Conservation (phyloP, 2,888 invertebrate species). For the Thecocarcelia acutangulata region DNA sequence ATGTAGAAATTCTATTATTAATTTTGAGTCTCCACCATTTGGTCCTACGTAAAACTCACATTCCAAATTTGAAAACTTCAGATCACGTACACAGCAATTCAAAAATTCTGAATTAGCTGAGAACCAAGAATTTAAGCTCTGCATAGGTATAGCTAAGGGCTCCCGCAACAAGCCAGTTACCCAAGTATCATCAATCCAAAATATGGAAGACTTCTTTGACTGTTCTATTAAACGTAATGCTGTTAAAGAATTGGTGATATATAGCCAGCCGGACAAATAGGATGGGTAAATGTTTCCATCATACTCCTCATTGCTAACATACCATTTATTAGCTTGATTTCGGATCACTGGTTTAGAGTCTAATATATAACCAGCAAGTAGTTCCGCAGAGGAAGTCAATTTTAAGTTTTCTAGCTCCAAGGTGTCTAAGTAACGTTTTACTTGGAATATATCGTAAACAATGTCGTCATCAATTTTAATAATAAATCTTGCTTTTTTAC, state of each 20-base stretch:
- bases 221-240: slow-evolving; percentile 84
- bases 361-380: slow-evolving; percentile 86
- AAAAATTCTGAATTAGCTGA: slow-evolving; percentile 87
- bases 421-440: slow-evolving; percentile 82
- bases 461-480: slow-evolving; percentile 93
- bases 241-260: slow-evolving; percentile 87
- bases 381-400: slow-evolving; percentile 76
- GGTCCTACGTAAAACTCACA: slow-evolving; percentile 89
- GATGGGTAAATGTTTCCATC: slow-evolving; percentile 85
- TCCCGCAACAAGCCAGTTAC: slow-evolving; percentile 90
- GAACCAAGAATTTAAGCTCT: slow-evolving; percentile 85
- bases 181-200: slow-evolving; percentile 96
- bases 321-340: slow-evolving; percentile 89
- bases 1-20: slow-evolving; percentile 86
- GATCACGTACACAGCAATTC: slow-evolving; percentile 87
- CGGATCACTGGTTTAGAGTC: slow-evolving; percentile 86
- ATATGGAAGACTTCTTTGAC: slow-evolving; percentile 85
- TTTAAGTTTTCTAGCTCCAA: slow-evolving; percentile 77
- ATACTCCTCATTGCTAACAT: slow-evolving; percentile 87
- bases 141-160: slow-evolving; percentile 83
- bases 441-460: slow-evolving; percentile 86
- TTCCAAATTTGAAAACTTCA: slow-evolving; percentile 82
- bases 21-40: slow-evolving; percentile 88
- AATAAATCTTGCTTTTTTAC: slow-evolving; percentile 84
- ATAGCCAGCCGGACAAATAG: slow-evolving; percentile 93